A percentile compares a stretch with the other conserved stretches of the same genome.
Evolutionary conservation across 1,140 invertebrate genomes (phyloP).

Genomic region (Aphelinus certus): DNA sequence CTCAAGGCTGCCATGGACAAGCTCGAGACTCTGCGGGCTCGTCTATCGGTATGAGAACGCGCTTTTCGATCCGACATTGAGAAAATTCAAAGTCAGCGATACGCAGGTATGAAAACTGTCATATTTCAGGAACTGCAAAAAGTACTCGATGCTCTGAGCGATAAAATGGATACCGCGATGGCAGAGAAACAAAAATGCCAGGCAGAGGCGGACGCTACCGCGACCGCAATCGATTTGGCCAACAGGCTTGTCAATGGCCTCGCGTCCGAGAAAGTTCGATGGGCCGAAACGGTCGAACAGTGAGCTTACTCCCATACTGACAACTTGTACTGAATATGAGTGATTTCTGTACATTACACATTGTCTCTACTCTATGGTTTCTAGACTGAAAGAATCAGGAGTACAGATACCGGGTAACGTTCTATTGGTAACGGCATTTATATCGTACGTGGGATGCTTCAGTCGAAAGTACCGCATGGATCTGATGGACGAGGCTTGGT

Average conservation of each 20-base stretch:
- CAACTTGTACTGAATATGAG: neutral
- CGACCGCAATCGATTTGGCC: slow-evolving; percentile 87
- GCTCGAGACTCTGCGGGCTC: slow-evolving; percentile 72
- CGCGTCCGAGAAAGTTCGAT: slow-evolving; percentile 89
- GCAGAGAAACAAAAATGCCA: slow-evolving; percentile 89
- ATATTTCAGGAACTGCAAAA: slow-evolving; percentile 77
- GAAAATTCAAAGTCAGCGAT: no score
- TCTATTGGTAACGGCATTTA: slow-evolving; percentile 89
- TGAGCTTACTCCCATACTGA: slow-evolving; percentile 42
- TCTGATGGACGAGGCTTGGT: slow-evolving; percentile 83
- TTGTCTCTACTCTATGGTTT: slow-evolving; percentile 12
- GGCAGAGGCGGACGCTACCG: slow-evolving; percentile 84
- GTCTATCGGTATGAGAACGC: slow-evolving; percentile 64
- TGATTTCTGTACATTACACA: neutral
- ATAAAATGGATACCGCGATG: slow-evolving; percentile 85
- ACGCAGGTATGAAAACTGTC: no score
- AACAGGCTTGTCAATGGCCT: slow-evolving; percentile 92
- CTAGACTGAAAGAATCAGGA: slow-evolving; percentile 69
- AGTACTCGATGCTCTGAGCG: slow-evolving; percentile 77
- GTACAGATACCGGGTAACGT: slow-evolving; percentile 90
- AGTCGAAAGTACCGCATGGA: slow-evolving; percentile 85
- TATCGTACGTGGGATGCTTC: slow-evolving; percentile 95
- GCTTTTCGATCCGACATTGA: no score
- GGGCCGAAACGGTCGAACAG: slow-evolving; percentile 78
- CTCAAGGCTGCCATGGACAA: slow-evolving; percentile 83